phyloP scores from a whole-genome alignment of 2,113 vertebrate species.

The Micronycteris hirsuta region DNA sequence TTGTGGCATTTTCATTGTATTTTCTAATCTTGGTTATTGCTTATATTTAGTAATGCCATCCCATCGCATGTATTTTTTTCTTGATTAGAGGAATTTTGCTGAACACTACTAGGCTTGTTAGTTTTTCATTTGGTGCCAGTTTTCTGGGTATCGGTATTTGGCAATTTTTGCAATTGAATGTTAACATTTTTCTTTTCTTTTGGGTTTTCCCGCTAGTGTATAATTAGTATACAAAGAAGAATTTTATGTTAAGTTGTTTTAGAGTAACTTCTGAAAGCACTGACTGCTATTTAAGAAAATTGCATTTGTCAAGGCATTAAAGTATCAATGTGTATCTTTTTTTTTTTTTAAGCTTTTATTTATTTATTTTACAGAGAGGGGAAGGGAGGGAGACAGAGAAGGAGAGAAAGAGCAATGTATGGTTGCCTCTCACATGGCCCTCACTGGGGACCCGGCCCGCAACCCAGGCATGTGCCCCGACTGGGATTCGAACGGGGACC shows the following conservation, averaged over 20 bases:
- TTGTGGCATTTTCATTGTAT: conserved; percentile 3
- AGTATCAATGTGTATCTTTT: background rate
- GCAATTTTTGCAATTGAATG: background rate
- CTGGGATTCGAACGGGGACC: too few relatives aligned
- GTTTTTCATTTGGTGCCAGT: background rate
- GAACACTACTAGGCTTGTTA: background rate
- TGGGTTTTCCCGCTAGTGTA: background rate
- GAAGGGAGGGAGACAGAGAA: too few relatives aligned
- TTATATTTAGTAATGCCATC: background rate
- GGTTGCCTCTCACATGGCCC: too few relatives aligned
- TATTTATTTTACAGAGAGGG: too few relatives aligned
- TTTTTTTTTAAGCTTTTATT: too few relatives aligned
- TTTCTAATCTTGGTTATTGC: background rate
- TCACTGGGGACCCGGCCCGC: too few relatives aligned
- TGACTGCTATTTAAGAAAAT: background rate
- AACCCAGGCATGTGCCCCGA: too few relatives aligned
- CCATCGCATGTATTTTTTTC: background rate
- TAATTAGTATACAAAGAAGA: background rate
- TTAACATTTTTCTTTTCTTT: background rate
- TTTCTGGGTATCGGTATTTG: background rate
- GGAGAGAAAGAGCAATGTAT: too few relatives aligned
- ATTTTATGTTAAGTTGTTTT: conserved; percentile 3
- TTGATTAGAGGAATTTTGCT: background rate
- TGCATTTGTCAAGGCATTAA: background rate
- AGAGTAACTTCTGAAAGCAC: conserved; percentile 17